phyloP scores from a whole-genome alignment of 2,797 vertebrate genomes.

The Distichodus sexfasciatus region DNA sequence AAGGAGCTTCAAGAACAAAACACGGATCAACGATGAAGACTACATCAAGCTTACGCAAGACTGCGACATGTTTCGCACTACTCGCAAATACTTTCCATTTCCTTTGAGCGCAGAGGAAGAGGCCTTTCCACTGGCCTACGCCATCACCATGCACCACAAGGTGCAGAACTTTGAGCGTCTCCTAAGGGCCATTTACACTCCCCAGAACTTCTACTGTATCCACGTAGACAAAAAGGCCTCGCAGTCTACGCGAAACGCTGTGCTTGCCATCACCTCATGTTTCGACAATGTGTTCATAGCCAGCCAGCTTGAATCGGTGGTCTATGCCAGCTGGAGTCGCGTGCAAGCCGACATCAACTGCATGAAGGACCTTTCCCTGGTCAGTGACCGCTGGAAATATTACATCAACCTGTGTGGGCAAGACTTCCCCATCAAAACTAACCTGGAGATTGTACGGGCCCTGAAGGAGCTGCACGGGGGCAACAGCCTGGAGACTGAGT shows the following conservation, averaged over 20 bases:
- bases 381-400: conserved; percentile 79
- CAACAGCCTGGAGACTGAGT: conserved; percentile 85
- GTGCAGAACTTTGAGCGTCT: conserved; percentile 87
- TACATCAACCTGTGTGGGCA: conserved; percentile 88
- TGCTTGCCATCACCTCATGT: conserved; percentile 77
- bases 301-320: conserved; percentile 73
- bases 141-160: conserved; percentile 87
- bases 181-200: conserved; percentile 83
- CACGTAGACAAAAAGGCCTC: conserved; percentile 84
- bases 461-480: conserved; percentile 74
- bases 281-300: conserved; percentile 86
- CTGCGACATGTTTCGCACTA: conserved; percentile 3
- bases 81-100: conserved; percentile 76
- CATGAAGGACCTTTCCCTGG: conserved; percentile 82
- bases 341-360: conserved; percentile 93
- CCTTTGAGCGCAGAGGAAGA: conserved; percentile 83
- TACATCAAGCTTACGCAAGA: conserved; percentile 14
- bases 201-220: conserved; percentile 89
- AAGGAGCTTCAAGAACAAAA: conserved; percentile 14
- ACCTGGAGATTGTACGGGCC: conserved; percentile 82
- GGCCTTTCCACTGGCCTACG: conserved; percentile 86
- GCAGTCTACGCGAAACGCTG: conserved; percentile 68
- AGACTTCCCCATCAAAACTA: conserved; percentile 91
- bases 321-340: conserved; percentile 83
- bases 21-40: conserved; percentile 4